A percentile compares a stretch with the other conserved stretches of the same genome.
Evolutionary conservation across 1,140 invertebrate species (phyloP).

Genomic region (Drosophila neocordata): DNA sequence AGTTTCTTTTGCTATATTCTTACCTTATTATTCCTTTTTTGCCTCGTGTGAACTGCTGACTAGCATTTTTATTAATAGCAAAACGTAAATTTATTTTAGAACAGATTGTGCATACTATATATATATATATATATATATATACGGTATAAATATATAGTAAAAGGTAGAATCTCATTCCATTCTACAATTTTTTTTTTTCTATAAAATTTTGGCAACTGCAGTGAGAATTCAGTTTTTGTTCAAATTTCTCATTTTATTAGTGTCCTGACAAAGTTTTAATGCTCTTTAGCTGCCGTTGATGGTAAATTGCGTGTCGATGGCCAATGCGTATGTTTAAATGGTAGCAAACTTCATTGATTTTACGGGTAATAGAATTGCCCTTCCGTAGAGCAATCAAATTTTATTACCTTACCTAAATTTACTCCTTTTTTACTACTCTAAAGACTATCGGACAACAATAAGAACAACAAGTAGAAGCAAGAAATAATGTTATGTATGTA

Average conservation of each 20-base stretch:
- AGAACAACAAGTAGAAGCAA: no score
- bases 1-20: background rate
- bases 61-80: conserved; percentile 5
- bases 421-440: no score
- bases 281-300: background rate
- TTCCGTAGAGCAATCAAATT: conserved; percentile 1
- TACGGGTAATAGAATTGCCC: conserved; percentile 5
- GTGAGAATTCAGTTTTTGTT: conserved; percentile 13
- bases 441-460: no score
- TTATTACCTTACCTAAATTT: background rate
- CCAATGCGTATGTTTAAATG: conserved; percentile 16
- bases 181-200: background rate
- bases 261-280: background rate
- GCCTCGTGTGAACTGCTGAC: background rate
- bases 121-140: no score
- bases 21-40: background rate
- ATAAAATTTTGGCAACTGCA: no score
- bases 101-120: conserved; percentile 6
- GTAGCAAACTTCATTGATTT: conserved; percentile 6
- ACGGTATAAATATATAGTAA: no score
- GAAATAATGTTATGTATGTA: no score
- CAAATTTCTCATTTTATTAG: background rate
- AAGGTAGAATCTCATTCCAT: background rate
- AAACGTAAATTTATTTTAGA: conserved; percentile 6
- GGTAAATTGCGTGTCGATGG: conserved; percentile 7